These are phyloP conservation scores for Paraescarpia echinospica DNA, from an alignment of 1,140 invertebrate species.

Conservation along the genomic window DNA sequence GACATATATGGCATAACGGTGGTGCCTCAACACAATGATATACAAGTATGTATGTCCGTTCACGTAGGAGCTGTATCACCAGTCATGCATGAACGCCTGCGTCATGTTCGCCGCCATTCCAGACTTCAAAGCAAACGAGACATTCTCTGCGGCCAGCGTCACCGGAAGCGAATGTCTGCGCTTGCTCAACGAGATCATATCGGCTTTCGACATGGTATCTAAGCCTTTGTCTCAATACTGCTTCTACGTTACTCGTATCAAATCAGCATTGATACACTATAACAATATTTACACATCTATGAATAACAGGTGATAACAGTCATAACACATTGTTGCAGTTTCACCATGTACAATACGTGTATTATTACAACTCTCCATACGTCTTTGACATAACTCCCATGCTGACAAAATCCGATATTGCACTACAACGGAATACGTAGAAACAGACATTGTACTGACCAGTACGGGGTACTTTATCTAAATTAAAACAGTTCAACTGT, in stretches of 20 bases:
- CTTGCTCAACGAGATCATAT: slow-evolving; percentile 94
- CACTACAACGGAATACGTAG: too few species aligned
- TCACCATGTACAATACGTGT: too few species aligned
- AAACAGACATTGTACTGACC: too few species aligned
- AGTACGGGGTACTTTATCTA: too few species aligned
- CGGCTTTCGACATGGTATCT: slow-evolving; percentile 76
- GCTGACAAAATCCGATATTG: too few species aligned
- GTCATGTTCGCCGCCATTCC: slow-evolving; percentile 90
- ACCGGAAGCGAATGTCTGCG: slow-evolving; percentile 91
- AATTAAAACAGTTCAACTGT: too few species aligned
- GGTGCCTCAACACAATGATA: background rate
- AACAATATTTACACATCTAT: too few species aligned
- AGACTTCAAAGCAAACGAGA: slow-evolving; percentile 80
- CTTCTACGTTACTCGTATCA: background rate
- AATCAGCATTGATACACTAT: background rate
- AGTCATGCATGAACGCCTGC: slow-evolving; percentile 84
- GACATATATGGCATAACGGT: background rate
- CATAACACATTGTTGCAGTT: too few species aligned
- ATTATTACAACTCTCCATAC: too few species aligned
- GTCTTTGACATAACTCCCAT: too few species aligned
- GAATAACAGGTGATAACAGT: too few species aligned
- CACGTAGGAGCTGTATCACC: slow-evolving; percentile 82
- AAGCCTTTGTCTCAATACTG: background rate
- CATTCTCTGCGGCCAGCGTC: slow-evolving; percentile 87
- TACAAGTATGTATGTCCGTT: slow-evolving; percentile 6